phyloP scores from a whole-genome alignment of 2,888 invertebrate species.

The Drosophila mayaguana region DNA sequence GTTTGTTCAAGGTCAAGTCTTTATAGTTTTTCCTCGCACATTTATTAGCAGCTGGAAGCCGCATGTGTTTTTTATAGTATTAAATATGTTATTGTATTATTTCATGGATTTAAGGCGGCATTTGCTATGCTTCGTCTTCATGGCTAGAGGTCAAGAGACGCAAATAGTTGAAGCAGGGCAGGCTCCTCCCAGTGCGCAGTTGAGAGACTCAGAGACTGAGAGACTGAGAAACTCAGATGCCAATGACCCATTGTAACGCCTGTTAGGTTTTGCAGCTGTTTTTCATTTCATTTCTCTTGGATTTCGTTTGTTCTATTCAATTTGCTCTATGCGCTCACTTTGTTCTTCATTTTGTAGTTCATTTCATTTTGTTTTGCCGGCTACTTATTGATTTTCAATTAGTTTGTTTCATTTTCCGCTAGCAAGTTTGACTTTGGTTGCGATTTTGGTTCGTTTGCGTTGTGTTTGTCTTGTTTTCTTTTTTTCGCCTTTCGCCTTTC shows the following conservation, averaged over 20 bases:
- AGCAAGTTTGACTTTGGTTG: constrained; percentile 52
- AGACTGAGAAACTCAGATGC: constrained; percentile 12
- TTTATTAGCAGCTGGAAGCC: constrained; percentile 20
- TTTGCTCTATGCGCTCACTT: constrained; percentile 27
- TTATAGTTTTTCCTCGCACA: constrained; percentile 1
- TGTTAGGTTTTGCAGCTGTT: constrained; percentile 25
- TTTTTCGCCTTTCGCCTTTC: not conserved
- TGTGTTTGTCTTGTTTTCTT: constrained; percentile 26
- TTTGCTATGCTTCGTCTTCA: constrained; percentile 3
- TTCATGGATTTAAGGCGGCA: constrained; percentile 9
- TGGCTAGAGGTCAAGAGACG: constrained; percentile 22
- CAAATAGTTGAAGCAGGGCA: constrained; percentile 6
- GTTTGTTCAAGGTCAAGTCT: constrained; percentile 22
- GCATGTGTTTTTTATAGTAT: constrained; percentile 8
- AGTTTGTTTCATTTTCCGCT: constrained; percentile 61
- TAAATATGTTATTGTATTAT: constrained; percentile 1
- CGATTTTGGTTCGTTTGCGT: constrained; percentile 37
- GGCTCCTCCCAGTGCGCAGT: not conserved
- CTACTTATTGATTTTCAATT: constrained; percentile 77
- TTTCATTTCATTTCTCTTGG: constrained; percentile 10
- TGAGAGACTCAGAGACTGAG: not conserved
- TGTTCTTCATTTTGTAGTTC: constrained; percentile 17
- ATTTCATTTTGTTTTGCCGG: constrained; percentile 27
- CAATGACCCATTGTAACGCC: constrained; percentile 43
- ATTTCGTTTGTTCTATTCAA: constrained; percentile 49